Percentiles rank a stretch among this genome's conserved stretches.
Conservation (phyloP, 2,888 invertebrate genomes). For the Pristionchus entomophagus region DNA sequence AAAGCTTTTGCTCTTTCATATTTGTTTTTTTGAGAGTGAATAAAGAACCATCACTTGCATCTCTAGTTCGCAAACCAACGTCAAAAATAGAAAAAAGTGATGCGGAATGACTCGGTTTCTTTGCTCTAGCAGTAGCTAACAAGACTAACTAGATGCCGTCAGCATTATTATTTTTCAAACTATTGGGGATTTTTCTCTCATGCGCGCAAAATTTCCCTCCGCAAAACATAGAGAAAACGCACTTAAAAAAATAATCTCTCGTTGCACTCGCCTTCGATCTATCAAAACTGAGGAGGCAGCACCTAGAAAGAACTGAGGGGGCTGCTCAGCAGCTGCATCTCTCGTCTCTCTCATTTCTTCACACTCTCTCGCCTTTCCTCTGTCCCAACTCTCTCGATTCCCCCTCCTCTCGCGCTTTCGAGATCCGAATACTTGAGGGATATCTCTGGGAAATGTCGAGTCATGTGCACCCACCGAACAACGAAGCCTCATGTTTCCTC, state of each 20-base stretch:
- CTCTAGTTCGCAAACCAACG: too few relatives aligned
- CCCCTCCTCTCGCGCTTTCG: neutral
- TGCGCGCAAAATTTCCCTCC: neutral
- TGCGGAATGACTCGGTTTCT: too few relatives aligned
- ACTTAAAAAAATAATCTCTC: too few relatives aligned
- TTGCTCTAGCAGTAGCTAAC: neutral
- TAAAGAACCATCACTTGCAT: too few relatives aligned
- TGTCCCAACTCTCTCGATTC: neutral
- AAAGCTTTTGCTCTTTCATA: too few relatives aligned
- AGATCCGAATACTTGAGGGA: neutral
- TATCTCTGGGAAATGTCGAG: neutral
- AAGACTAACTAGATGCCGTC: neutral
- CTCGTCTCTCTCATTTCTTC: neutral
- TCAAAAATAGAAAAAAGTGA: too few relatives aligned
- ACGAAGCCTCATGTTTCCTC: neutral
- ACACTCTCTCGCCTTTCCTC: neutral
- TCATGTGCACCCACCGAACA: neutral
- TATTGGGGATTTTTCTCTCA: neutral
- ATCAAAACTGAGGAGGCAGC: neutral
- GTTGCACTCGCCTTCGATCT: neutral
- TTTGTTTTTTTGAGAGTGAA: too few relatives aligned
- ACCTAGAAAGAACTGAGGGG: conserved; percentile 10
- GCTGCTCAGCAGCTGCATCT: conserved; percentile 20
- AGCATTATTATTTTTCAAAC: neutral
- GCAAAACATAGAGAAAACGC: too few relatives aligned